Conservation (phyloP, 2,888 invertebrate species). For the Polyommatus iphigenia region DNA sequence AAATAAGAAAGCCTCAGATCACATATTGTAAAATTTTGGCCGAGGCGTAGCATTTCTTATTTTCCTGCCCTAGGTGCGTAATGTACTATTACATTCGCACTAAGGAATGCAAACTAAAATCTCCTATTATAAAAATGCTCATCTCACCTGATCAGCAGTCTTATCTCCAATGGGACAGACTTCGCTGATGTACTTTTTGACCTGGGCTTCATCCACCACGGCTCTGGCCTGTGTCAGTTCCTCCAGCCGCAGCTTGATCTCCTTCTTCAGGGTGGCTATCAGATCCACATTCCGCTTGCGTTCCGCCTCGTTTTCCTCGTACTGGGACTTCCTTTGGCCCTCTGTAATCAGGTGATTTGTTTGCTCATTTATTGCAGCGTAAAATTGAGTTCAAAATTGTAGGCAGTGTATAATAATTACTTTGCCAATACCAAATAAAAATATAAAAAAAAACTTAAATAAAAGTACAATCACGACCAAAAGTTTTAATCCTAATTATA, state of each 20-base stretch:
- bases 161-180: constrained; percentile 69
- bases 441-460: neutral
- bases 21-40: too few relatives aligned
- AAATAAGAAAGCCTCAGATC: too few relatives aligned
- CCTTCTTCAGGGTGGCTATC: constrained; percentile 86
- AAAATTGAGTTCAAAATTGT: too few relatives aligned
- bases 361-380: neutral
- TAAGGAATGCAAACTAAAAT: too few relatives aligned
- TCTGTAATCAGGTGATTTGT: constrained; percentile 68
- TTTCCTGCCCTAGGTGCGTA: too few relatives aligned
- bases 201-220: constrained; percentile 68
- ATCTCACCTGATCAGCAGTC: constrained; percentile 63
- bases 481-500: neutral
- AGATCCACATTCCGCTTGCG: constrained; percentile 86
- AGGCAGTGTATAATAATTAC: too few relatives aligned
- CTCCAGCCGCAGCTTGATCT: constrained; percentile 82
- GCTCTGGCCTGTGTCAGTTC: constrained; percentile 80
- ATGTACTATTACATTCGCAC: too few relatives aligned
- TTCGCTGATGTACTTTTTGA: constrained; percentile 70
- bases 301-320: constrained; percentile 89
- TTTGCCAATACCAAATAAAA: too few relatives aligned
- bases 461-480: neutral
- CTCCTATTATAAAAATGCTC: too few relatives aligned
- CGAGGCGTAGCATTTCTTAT: too few relatives aligned
- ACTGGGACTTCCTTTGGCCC: constrained; percentile 91